A percentile compares a stretch with the other conserved stretches of the same genome.
phyloP scores from a whole-genome alignment of 2,797 vertebrate genomes.

The Labeo calbasu region DNA sequence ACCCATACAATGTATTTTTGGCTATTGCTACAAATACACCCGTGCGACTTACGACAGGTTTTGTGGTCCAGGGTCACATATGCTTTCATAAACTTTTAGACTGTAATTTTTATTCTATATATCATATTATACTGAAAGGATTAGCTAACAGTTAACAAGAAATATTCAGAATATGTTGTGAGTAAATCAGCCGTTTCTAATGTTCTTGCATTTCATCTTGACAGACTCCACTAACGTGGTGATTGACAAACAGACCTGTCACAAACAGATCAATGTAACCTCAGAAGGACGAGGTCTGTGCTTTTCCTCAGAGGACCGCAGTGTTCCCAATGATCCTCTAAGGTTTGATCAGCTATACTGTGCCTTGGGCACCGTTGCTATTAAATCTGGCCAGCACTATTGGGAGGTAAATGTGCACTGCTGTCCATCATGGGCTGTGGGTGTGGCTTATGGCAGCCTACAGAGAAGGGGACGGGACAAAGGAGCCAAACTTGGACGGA shows the following conservation, averaged over 20 bases:
- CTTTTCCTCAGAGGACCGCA: conserved; percentile 50
- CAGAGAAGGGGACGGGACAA: conserved; percentile 75
- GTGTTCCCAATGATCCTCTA: conserved; percentile 63
- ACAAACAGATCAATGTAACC: conserved; percentile 68
- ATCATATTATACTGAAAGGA: not conserved
- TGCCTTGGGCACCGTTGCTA: conserved; percentile 65
- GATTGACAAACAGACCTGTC: conserved; percentile 73
- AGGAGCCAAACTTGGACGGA: conserved; percentile 74
- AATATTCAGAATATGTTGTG: not conserved
- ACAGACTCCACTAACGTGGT: conserved; percentile 67
- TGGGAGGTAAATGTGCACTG: conserved; percentile 77
- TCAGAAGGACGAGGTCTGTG: conserved; percentile 64
- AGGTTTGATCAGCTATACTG: conserved; percentile 79
- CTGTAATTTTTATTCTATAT: not conserved
- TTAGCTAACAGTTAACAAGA: not conserved
- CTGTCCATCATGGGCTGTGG: conserved; percentile 76
- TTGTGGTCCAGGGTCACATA: no score
- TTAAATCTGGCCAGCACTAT: conserved; percentile 67
- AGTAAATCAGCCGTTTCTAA: not conserved
- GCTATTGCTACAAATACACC: no score
- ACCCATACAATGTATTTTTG: no score
- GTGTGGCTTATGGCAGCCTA: conserved; percentile 70
- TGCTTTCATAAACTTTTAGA: not conserved
- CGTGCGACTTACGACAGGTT: no score
- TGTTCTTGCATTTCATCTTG: not conserved